Evolutionary conservation across 2,888 invertebrate genomes (phyloP).

Genomic region (Ypsolopha sequella): DNA sequence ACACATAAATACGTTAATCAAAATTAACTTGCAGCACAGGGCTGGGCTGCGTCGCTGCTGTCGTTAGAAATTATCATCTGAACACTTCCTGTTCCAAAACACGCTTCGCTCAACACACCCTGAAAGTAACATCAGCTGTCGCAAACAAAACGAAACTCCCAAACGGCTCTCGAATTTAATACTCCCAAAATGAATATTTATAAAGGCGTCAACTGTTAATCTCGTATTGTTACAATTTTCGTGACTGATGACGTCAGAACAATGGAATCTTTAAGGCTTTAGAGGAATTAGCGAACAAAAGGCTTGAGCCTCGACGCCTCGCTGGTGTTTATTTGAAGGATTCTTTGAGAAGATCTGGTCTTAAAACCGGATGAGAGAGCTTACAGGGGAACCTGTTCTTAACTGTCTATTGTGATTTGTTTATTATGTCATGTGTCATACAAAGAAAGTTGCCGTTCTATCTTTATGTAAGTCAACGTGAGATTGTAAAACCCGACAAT

Average conservation of each 20-base stretch:
- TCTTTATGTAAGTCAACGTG: no score
- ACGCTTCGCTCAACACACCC: background rate
- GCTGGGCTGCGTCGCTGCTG: no score
- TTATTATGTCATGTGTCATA: no score
- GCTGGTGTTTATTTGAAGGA: slow-evolving; percentile 30
- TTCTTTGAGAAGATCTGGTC: slow-evolving; percentile 35
- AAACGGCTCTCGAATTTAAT: slow-evolving; percentile 48
- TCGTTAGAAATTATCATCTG: no score
- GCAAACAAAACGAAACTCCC: slow-evolving; percentile 42
- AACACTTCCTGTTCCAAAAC: no score
- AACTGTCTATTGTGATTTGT: no score
- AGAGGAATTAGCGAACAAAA: slow-evolving; percentile 59
- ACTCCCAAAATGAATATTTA: slow-evolving; percentile 63
- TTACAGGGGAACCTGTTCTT: no score
- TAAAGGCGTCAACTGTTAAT: slow-evolving; percentile 67
- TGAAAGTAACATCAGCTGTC: slow-evolving; percentile 45
- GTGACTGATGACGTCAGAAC: slow-evolving; percentile 62
- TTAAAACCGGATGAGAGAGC: slow-evolving; percentile 13
- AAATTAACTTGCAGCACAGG: no score
- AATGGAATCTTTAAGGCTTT: slow-evolving; percentile 45
- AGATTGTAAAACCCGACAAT: no score
- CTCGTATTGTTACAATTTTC: slow-evolving; percentile 63
- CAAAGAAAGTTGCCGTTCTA: no score
- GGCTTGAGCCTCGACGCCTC: slow-evolving; percentile 49
- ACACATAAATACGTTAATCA: no score